Base-by-base conservation (phyloP, 2,888 invertebrate species). In the Pandemis cinnamomeana region DNA sequence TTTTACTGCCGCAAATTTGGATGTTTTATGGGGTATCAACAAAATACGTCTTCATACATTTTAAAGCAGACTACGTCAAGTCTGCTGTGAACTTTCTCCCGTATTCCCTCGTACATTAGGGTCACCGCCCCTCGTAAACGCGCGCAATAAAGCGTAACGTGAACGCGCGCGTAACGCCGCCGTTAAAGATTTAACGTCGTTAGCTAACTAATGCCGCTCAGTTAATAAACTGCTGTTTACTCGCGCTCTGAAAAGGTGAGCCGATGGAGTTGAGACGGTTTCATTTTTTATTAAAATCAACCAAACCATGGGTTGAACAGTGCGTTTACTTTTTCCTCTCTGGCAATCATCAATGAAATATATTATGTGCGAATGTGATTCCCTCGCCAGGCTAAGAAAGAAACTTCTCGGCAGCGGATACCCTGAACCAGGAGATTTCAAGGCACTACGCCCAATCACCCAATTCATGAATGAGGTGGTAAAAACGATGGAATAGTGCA, bases 181-280 rank as follows among this genome's bases (percentile, higher is more conserved):
- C 55, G 67, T 76, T 72, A 70, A 76, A 67, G 70, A 67, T 70
- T 70, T 76, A 72, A 72, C 66, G 63, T 72, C 67, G 69, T 76
- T 76, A 67, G 62, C 41, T 8, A 51, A 42, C 66, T 70, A 66
- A 71, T 71, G 61, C 70, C 10, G 46, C 3, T n/a, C 66, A 13
- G 61, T 67, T 74, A 44, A 71, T 74, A 74, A 74, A 71, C 53
- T 20, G 44, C 41, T 8, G 51, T 63, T 68, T 63, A 58, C 51
- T n/a, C 36, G 13, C 36, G n/a, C 13, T 20, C 36, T 4, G n/a
- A 15, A 8, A 62, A 10, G 46, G 11, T 20, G 2, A 20, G 7
- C 15, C 10, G 8, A 36, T 36, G 27, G 27, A 36, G 27, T 36
- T 36, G 27, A 36, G 27, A 36, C 2, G 27, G 27, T 4, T 36